Conservation (phyloP, 1,140 invertebrate genomes). For the Lepidotrigona ventralis region DNA sequence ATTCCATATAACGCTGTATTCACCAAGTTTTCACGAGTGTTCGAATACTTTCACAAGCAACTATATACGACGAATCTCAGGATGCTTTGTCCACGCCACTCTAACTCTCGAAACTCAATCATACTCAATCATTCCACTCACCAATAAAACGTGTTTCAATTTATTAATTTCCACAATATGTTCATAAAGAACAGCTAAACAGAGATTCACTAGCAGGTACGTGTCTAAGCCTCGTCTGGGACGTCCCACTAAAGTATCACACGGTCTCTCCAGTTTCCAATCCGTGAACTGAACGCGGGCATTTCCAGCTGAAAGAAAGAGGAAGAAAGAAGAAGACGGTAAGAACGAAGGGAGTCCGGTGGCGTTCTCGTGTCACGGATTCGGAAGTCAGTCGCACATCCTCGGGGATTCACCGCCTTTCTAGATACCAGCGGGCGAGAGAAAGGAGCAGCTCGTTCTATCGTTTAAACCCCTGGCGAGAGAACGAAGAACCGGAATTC, state of each 20-base stretch:
- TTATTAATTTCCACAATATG: too few species aligned
- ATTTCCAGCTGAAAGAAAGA: conserved; percentile 2
- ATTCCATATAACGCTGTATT: too few species aligned
- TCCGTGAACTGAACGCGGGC: background rate
- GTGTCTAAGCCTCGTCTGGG: background rate
- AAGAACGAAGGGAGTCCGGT: background rate
- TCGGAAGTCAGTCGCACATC: conserved; percentile 28
- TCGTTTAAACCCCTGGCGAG: conserved; percentile 33
- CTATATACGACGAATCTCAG: too few species aligned
- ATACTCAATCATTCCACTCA: too few species aligned
- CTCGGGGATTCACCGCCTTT: conserved; percentile 1
- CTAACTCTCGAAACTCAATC: background rate
- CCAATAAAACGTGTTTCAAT: too few species aligned
- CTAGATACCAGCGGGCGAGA: background rate
- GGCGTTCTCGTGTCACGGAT: conserved; percentile 48
- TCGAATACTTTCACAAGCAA: too few species aligned
- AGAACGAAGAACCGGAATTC: conserved; percentile 41
- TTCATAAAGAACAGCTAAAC: background rate
- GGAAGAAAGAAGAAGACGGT: too few species aligned
- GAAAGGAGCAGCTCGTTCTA: conserved; percentile 12
- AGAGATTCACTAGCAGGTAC: background rate
- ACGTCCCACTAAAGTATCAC: conserved; percentile 19
- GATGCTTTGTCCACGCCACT: too few species aligned
- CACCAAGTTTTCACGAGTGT: too few species aligned
- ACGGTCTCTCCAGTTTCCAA: background rate